Evolutionary conservation across 2,113 vertebrate species (phyloP).

Genomic region (Cochlearius cochlearius): DNA sequence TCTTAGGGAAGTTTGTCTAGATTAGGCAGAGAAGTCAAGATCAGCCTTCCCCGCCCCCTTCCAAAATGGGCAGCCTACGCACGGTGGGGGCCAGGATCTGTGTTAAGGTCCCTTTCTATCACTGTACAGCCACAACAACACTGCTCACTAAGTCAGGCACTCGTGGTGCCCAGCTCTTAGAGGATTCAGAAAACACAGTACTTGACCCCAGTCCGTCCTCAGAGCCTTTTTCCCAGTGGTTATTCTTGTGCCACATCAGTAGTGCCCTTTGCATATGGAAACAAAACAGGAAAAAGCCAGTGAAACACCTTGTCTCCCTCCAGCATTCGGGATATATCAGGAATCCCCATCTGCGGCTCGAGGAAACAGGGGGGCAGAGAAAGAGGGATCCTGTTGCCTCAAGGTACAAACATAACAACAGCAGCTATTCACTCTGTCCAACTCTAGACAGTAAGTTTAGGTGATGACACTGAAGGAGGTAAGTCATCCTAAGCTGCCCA

Average conservation of each 20-base stretch:
- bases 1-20: background rate
- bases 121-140: background rate
- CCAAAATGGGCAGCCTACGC: background rate
- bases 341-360: background rate
- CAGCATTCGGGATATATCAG: background rate
- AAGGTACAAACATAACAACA: background rate
- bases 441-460: background rate
- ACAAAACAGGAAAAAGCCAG: background rate
- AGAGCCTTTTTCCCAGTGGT: background rate
- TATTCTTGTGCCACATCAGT: background rate
- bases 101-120: background rate
- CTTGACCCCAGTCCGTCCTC: background rate
- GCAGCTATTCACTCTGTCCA: background rate
- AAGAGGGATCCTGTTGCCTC: background rate
- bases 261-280: background rate
- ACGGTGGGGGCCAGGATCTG: background rate
- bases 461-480: background rate
- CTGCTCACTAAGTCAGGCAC: background rate
- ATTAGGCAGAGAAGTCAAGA: background rate
- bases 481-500: background rate
- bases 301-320: background rate
- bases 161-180: background rate
- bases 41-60: background rate
- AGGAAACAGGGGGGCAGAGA: background rate
- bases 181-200: background rate